Percentiles rank a stretch among this genome's conserved stretches.
Conservation (phyloP, 2,888 invertebrate genomes). For the Mongoloraphidia duomilia region DNA sequence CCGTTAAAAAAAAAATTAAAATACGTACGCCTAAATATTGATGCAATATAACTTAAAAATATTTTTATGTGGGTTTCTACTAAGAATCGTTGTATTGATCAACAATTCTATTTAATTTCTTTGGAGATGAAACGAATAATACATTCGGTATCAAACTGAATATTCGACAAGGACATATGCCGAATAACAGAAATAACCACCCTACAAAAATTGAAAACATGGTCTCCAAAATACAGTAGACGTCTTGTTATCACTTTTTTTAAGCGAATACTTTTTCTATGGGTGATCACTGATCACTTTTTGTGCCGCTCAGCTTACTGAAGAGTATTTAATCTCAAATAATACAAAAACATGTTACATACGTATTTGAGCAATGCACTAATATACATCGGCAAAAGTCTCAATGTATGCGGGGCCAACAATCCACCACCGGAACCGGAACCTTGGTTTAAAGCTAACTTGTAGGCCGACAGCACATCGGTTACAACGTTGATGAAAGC, state of each 20-base stretch:
- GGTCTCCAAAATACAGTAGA: too few relatives aligned
- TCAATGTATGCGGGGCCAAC: conserved; percentile 59
- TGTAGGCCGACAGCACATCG: conserved; percentile 71
- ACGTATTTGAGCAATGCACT: conserved; percentile 79
- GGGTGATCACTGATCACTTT: too few relatives aligned
- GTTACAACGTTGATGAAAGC: conserved; percentile 91
- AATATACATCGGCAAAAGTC: conserved; percentile 77
- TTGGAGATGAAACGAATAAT: too few relatives aligned
- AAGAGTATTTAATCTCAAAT: neutral
- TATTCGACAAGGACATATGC: too few relatives aligned
- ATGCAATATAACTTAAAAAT: too few relatives aligned
- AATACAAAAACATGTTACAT: conserved; percentile 24
- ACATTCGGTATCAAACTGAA: too few relatives aligned
- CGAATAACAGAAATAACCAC: neutral
- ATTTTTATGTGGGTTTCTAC: too few relatives aligned
- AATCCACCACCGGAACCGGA: conserved; percentile 43
- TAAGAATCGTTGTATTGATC: too few relatives aligned
- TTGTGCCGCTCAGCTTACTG: neutral
- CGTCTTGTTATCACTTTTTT: too few relatives aligned
- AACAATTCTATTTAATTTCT: too few relatives aligned
- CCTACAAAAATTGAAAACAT: too few relatives aligned
- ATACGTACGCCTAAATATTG: neutral
- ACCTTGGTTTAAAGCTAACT: conserved; percentile 47
- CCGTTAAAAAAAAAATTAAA: neutral
- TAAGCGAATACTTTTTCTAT: too few relatives aligned